Evolutionary conservation across 2,797 vertebrate species (phyloP).

Genomic region (Alcedo quadribrachys): DNA sequence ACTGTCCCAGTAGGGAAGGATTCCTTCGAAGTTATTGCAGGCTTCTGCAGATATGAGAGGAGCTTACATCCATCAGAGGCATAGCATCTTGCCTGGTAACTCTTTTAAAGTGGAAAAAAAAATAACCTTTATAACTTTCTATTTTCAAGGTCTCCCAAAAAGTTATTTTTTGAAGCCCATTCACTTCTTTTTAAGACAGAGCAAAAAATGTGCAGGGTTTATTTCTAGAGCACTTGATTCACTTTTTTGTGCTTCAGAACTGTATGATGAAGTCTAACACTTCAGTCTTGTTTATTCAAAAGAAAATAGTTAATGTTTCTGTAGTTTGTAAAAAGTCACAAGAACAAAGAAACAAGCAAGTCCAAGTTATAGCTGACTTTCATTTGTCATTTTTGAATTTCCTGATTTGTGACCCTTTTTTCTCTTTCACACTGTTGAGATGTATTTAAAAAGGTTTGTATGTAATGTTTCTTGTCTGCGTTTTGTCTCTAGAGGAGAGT

Average conservation of each 20-base stretch:
- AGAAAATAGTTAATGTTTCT: constrained; percentile 8
- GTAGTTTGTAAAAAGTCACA: constrained; percentile 29
- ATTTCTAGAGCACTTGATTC: constrained; percentile 64
- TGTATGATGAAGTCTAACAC: constrained; percentile 33
- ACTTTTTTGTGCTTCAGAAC: constrained; percentile 59
- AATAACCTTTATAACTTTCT: not conserved
- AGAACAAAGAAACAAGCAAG: constrained; percentile 50
- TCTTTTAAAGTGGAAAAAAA: not conserved
- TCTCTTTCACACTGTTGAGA: constrained; percentile 58
- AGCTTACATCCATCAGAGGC: not conserved
- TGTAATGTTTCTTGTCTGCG: constrained; percentile 65
- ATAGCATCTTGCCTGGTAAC: not conserved
- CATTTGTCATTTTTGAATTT: constrained; percentile 52
- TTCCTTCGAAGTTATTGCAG: constrained; percentile 18
- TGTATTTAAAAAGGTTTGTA: constrained; percentile 71
- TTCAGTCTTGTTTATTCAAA: constrained; percentile 39
- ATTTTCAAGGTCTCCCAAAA: constrained; percentile 28
- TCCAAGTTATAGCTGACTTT: constrained; percentile 31
- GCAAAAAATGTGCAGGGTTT: constrained; percentile 6
- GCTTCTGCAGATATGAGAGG: constrained; percentile 11
- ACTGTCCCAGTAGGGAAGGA: constrained; percentile 13
- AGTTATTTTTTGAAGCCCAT: not conserved
- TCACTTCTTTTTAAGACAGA: constrained; percentile 8
- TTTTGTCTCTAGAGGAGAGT: constrained; percentile 60
- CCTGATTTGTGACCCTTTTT: constrained; percentile 64